Conservation (phyloP, 2,888 invertebrate species). For the Escarpia spicata region DNA sequence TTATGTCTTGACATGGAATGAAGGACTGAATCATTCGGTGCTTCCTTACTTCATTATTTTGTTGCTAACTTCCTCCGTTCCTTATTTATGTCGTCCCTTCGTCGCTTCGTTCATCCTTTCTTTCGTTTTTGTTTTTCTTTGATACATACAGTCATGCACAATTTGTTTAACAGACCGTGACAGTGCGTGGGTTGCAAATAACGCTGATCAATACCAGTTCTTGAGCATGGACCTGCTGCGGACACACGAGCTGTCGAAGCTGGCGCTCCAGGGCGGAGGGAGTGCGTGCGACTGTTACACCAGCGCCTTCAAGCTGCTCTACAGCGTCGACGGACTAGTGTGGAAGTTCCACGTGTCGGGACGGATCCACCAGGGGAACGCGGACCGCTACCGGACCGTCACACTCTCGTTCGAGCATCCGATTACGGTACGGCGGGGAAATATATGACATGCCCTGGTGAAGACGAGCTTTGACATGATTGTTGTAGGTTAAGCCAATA, state of each 20-base stretch:
- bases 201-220: neutral
- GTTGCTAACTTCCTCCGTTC: no score
- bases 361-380: neutral
- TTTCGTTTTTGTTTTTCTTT: no score
- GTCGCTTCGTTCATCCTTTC: no score
- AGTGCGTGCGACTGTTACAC: neutral
- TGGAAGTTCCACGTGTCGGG: neutral
- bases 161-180: neutral
- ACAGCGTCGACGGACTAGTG: neutral
- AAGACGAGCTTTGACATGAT: no score
- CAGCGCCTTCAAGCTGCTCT: neutral
- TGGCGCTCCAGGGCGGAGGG: neutral
- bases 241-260: neutral
- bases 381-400: neutral
- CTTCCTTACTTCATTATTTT: no score
- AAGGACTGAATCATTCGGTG: no score
- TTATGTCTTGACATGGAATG: no score
- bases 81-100: no score
- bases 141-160: neutral
- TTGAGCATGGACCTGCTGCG: neutral
- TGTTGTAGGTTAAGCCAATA: no score
- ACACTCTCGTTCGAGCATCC: neutral
- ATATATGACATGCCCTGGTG: no score
- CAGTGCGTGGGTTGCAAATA: neutral
- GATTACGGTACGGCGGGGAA: neutral